phyloP scores from a whole-genome alignment of 2,888 invertebrate species.

The Alloscopus bannaensis region DNA sequence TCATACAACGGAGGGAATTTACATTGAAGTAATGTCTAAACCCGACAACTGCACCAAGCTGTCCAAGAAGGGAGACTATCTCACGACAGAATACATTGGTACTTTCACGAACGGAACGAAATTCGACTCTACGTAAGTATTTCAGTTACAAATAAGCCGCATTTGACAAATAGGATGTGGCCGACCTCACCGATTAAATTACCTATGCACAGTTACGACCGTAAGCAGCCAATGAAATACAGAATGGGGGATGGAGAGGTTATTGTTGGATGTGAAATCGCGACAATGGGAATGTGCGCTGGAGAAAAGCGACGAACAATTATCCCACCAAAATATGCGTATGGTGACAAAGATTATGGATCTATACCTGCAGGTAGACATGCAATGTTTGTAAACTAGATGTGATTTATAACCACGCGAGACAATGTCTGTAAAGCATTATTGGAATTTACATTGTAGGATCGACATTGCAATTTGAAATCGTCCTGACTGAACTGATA shows the following conservation, averaged over 20 bases:
- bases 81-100: conserved; percentile 18
- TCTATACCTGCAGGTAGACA: conserved; percentile 10
- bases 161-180: too few species aligned
- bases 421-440: neutral
- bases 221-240: conserved; percentile 16
- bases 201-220: neutral
- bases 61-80: conserved; percentile 14
- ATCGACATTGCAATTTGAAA: conserved; percentile 11
- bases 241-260: conserved; percentile 14
- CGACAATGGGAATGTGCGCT: conserved; percentile 16
- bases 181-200: too few species aligned
- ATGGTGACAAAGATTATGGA: conserved; percentile 8
- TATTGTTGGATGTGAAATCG: conserved; percentile 17
- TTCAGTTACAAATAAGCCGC: too few species aligned
- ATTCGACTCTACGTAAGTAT: conserved; percentile 26
- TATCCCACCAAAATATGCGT: conserved; percentile 8
- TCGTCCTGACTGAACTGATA: conserved; percentile 5
- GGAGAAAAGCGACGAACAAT: conserved; percentile 13
- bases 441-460: neutral
- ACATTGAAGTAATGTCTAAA: conserved; percentile 1
- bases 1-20: conserved; percentile 1
- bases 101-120: conserved; percentile 13
- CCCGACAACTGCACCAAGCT: neutral
- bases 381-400: neutral
- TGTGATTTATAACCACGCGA: neutral